Evolutionary conservation across 1,140 invertebrate species (phyloP).

Genomic region (Polypedilum vanderplanki): DNA sequence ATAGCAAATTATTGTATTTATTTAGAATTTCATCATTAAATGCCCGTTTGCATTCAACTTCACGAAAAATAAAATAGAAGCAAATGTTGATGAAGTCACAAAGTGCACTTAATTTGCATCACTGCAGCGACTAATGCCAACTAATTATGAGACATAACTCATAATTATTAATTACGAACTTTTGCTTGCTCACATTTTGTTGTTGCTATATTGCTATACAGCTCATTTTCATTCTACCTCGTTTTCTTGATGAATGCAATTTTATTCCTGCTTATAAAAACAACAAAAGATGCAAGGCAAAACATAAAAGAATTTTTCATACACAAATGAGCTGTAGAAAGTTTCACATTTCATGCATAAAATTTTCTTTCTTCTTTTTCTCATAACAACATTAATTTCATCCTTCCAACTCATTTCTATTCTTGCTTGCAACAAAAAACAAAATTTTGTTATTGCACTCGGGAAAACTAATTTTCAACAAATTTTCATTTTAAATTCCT

Average conservation of each 20-base stretch:
- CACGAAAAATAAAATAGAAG: too few relatives aligned
- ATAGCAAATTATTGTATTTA: too few relatives aligned
- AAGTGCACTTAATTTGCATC: not conserved
- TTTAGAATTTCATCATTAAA: too few relatives aligned
- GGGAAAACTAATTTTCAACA: slow-evolving; percentile 12
- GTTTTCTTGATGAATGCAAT: not conserved
- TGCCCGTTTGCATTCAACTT: too few relatives aligned
- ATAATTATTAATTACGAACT: slow-evolving; percentile 15
- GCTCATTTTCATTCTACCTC: not conserved
- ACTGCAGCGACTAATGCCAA: slow-evolving; percentile 3
- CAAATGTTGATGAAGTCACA: slow-evolving; percentile 1
- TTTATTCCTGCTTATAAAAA: not conserved
- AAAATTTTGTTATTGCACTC: slow-evolving; percentile 3
- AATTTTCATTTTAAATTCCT: not conserved
- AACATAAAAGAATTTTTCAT: not conserved
- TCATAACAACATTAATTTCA: slow-evolving; percentile 7
- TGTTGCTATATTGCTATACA: not conserved
- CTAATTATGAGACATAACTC: slow-evolving; percentile 13
- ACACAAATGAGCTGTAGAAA: slow-evolving; percentile 17
- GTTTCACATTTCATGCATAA: not conserved
- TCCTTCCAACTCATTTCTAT: not conserved
- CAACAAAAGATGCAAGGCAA: not conserved
- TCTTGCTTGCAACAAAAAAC: not conserved
- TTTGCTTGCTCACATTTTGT: not conserved
- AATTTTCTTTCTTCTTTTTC: not conserved